Evolutionary conservation across 1,140 invertebrate species (phyloP).

Genomic region (Sitodiplosis mosellana): DNA sequence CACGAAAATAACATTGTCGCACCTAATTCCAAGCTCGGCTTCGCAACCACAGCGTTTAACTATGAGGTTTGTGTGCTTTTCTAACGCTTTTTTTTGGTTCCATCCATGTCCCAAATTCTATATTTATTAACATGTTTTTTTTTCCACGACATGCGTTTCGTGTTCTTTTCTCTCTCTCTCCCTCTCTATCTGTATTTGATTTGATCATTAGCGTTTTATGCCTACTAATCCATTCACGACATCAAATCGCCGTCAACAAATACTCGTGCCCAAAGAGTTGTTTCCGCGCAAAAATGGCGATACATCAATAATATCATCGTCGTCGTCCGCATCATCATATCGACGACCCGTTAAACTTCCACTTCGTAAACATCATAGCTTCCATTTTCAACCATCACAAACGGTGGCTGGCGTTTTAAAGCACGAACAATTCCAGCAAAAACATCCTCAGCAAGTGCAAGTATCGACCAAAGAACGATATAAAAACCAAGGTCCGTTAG

Average conservation of each 20-base stretch:
- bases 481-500: conserved; percentile 7
- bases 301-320: conserved; percentile 20
- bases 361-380: conserved; percentile 45
- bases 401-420: conserved; percentile 13
- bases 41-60: neutral
- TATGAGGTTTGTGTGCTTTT: conserved; percentile 1
- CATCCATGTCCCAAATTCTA: neutral
- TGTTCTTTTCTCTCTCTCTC: neutral
- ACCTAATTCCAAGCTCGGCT: no score
- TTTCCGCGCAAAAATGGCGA: neutral
- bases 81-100: neutral
- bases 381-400: conserved; percentile 41
- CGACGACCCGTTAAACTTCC: conserved; percentile 29
- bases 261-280: conserved; percentile 13
- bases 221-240: conserved; percentile 1
- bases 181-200: neutral
- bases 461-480: neutral
- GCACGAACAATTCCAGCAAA: conserved; percentile 8
- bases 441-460: neutral
- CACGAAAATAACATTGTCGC: no score
- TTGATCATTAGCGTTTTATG: neutral
- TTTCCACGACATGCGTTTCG: neutral
- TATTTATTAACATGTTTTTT: no score
- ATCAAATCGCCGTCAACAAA: conserved; percentile 14
- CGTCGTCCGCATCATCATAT: conserved; percentile 11